Percentiles rank a stretch among this genome's conserved stretches.
phyloP scores from a whole-genome alignment of 2,113 vertebrate species.

The Prunella himalayana region DNA sequence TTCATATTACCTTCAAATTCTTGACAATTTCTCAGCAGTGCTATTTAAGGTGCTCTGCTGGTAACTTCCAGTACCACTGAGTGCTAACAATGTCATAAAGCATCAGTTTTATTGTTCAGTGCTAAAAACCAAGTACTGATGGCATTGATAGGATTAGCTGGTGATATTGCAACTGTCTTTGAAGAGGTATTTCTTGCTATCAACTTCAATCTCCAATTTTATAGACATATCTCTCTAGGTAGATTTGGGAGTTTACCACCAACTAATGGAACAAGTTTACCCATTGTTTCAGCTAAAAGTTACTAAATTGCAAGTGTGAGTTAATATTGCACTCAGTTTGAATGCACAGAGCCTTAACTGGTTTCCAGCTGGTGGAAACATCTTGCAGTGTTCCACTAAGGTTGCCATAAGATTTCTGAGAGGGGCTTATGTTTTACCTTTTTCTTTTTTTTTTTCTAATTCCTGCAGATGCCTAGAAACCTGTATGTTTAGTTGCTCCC shows the following conservation, averaged over 20 bases:
- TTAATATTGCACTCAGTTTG: background rate
- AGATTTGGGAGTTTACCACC: background rate
- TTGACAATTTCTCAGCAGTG: background rate
- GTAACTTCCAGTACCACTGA: background rate
- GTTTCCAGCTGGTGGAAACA: background rate
- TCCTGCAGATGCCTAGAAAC: background rate
- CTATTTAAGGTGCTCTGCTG: background rate
- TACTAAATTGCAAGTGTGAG: background rate
- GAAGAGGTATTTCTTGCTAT: background rate
- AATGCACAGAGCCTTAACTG: background rate
- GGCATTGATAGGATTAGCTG: background rate
- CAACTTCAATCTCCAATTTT: background rate
- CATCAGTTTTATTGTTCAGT: background rate
- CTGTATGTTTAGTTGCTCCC: background rate
- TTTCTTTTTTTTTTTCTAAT: background rate
- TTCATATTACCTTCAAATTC: background rate
- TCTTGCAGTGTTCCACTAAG: background rate
- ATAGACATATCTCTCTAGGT: background rate
- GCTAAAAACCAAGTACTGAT: background rate
- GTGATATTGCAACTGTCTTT: background rate
- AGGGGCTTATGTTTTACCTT: background rate
- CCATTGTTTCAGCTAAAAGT: background rate
- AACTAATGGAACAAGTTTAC: background rate
- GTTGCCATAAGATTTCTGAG: accelerated
- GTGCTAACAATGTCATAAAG: background rate